Evolutionary conservation across 2,797 vertebrate species (phyloP).

Genomic region (Myiotriccus ornatus): DNA sequence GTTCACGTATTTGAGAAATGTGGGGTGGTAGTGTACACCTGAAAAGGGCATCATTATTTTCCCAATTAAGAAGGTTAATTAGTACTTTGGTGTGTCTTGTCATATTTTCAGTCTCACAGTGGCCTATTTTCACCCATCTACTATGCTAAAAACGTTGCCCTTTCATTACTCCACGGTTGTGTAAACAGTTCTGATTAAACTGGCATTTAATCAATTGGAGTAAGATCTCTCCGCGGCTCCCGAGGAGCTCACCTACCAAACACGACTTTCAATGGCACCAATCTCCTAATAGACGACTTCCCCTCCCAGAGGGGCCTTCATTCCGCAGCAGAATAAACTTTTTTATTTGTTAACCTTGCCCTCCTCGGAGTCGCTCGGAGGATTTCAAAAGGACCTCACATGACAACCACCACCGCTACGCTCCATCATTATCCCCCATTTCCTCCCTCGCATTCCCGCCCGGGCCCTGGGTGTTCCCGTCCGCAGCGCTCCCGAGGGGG

Average conservation of each 20-base stretch:
- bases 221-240: neutral
- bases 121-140: conserved; percentile 1
- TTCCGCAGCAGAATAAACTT: neutral
- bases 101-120: conserved; percentile 2
- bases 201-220: neutral
- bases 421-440: neutral
- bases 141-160: conserved; percentile 26
- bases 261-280: neutral
- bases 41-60: neutral
- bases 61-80: conserved; percentile 15
- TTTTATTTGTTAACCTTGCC: neutral
- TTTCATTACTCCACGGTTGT: neutral
- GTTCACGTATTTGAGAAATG: neutral
- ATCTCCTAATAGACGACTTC: neutral
- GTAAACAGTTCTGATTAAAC: conserved; percentile 16
- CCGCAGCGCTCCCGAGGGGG: neutral
- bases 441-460: neutral
- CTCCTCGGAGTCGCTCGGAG: neutral
- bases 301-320: neutral
- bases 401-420: neutral
- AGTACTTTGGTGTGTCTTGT: neutral
- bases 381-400: neutral
- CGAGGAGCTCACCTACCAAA: neutral
- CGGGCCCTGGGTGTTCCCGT: neutral
- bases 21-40: neutral